phyloP scores from a whole-genome alignment of 2,888 invertebrate genomes.

The Pardosa pseudoannulata region DNA sequence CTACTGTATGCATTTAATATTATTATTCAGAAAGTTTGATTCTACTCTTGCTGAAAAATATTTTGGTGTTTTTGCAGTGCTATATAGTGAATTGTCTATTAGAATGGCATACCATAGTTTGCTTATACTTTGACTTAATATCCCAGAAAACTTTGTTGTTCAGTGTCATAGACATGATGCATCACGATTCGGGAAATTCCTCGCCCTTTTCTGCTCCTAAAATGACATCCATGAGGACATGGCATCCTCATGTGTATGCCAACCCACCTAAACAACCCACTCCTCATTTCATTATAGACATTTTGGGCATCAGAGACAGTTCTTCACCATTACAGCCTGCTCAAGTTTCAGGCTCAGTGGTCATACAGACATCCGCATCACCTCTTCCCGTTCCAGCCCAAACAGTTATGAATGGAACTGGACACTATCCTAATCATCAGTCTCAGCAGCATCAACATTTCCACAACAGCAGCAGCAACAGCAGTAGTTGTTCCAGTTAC shows the following conservation, averaged over 20 bases:
- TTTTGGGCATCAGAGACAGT: conserved; percentile 82
- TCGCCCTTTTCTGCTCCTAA: conserved; percentile 27
- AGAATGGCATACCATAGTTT: too few species aligned
- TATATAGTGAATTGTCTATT: too few species aligned
- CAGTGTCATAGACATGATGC: conserved; percentile 17
- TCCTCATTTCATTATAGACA: conserved; percentile 91
- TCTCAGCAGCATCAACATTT: conserved; percentile 59
- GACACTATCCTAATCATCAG: conserved; percentile 62
- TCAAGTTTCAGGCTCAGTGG: neutral
- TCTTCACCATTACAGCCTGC: conserved; percentile 37
- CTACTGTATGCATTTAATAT: too few species aligned
- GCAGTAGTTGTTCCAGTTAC: conserved; percentile 47
- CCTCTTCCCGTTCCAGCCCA: neutral
- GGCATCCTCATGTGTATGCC: conserved; percentile 94
- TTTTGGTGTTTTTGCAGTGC: too few species aligned
- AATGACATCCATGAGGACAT: conserved; percentile 76
- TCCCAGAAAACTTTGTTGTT: too few species aligned
- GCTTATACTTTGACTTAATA: too few species aligned
- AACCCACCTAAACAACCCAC: conserved; percentile 89
- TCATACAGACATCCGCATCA: neutral
- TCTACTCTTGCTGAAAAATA: too few species aligned
- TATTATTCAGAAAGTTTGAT: too few species aligned
- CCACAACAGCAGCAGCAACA: conserved; percentile 47
- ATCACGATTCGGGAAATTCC: conserved; percentile 41
- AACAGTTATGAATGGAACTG: conserved; percentile 48